Evolutionary conservation across 2,113 vertebrate species (phyloP), one percentile per base, ranked within the genome.

Genomic region (Cheilinus undulatus): DNA sequence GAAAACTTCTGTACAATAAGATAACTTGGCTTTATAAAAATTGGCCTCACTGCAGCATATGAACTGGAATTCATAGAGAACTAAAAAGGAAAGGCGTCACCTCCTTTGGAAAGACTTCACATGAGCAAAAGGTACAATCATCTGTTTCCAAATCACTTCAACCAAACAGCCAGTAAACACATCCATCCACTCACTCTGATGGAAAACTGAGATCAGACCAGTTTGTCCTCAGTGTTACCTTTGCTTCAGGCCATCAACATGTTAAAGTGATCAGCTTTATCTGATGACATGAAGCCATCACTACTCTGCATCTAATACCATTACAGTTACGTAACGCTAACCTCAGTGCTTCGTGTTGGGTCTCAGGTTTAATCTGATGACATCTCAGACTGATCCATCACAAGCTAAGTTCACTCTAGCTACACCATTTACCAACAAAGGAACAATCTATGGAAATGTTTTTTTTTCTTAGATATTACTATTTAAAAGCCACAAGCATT

Each of bases 201-300:
- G 24, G 49, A 13, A 19, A 34, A 71, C 48, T 62, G 30, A 57
- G 50, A 61, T 7, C 26, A 19, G 43, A 45, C 12, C 3, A 0
- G 9, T 22, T 5, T 57, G 65, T 70, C 74, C 30, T 76, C 67
- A 42, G 14, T 13, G 9, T 58, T 13, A 60, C 40, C 66, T 42
- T 42, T 43, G 20, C 68, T 62, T 62, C 17, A 45, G 61, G 54
- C n/a, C 56, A n/a, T 52, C 50, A 34, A 28, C 20, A 28, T 32
- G 7, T 23, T 28, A 15, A 50, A 61, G 26, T 34, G 14, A 53
- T 45, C n/a, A 20, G 23, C 38, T 22, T 65, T 42, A 69, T 82
- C 56, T 71, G 67, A 59, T 75, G 59, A 53, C 27, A 56, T 17
- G 26, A 34, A 56, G 14, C 45, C 56, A 61, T 60, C 11, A 53